phyloP scores from a whole-genome alignment of 2,888 invertebrate genomes.

The Xestia sexstrigata region DNA sequence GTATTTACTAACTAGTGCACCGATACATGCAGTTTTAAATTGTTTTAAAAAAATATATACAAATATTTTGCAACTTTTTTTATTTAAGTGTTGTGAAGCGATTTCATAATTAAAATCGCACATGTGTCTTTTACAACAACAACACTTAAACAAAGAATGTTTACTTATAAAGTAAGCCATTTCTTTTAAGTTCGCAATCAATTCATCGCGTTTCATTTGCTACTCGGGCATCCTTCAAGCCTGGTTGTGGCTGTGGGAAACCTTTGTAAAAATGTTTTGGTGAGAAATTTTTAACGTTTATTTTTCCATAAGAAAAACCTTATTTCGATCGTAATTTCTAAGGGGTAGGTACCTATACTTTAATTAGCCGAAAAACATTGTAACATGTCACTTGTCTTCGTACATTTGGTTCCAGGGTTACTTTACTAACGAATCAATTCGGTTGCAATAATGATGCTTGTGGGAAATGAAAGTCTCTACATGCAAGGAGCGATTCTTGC shows the following conservation, averaged over 20 bases:
- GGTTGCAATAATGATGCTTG: too few species aligned
- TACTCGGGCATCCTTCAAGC: background rate
- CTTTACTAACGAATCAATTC: too few species aligned
- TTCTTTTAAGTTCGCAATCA: background rate
- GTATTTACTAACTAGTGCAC: background rate
- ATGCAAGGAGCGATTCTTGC: too few species aligned
- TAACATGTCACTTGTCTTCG: too few species aligned
- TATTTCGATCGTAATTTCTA: too few species aligned
- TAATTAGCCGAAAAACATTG: too few species aligned
- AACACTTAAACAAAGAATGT: conserved; percentile 7
- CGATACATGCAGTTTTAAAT: background rate
- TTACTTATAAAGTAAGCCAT: background rate
- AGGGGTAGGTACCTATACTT: too few species aligned
- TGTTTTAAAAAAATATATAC: background rate
- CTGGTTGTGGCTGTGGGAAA: background rate
- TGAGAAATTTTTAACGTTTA: conserved; percentile 1
- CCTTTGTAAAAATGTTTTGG: conserved; percentile 27
- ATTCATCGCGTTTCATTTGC: conserved; percentile 2
- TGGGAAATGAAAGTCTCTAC: too few species aligned
- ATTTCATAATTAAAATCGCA: background rate
- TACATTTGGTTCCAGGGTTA: too few species aligned
- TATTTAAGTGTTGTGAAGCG: background rate
- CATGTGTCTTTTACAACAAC: background rate
- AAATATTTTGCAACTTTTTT: background rate
- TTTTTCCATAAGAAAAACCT: background rate